phyloP scores from a whole-genome alignment of 1,140 invertebrate species.

The Drosophila parvula region DNA sequence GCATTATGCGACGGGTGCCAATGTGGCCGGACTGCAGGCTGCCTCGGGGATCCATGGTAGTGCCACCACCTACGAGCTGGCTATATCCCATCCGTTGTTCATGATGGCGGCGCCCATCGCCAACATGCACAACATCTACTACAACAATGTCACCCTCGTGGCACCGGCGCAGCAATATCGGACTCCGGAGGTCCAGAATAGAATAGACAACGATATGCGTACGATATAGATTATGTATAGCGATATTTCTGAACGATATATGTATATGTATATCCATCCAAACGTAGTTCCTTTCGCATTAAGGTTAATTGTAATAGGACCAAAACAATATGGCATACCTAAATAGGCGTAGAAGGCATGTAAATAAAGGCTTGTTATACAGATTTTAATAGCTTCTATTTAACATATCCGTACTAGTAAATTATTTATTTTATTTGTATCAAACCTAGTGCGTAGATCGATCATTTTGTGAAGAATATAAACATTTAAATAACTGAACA shows the following conservation, averaged over 20 bases:
- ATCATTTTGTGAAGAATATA: conserved; percentile 51
- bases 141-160: conserved; percentile 66
- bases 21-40: conserved; percentile 60
- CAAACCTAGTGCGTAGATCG: conserved; percentile 33
- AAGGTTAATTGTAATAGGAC: conserved; percentile 61
- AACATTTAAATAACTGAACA: conserved; percentile 39
- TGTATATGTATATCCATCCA: conserved; percentile 54
- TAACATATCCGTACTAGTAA: conserved; percentile 46
- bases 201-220: conserved; percentile 75
- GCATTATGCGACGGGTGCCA: conserved; percentile 68
- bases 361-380: conserved; percentile 49
- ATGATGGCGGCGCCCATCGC: conserved; percentile 73
- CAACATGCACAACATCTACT: conserved; percentile 66
- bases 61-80: conserved; percentile 63
- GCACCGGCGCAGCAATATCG: conserved; percentile 67
- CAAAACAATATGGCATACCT: conserved; percentile 44
- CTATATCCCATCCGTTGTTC: conserved; percentile 69
- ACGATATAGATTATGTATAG: conserved; percentile 59
- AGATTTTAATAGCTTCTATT: conserved; percentile 42
- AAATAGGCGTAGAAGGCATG: conserved; percentile 52
- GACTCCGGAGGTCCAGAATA: conserved; percentile 66
- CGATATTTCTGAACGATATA: conserved; percentile 31
- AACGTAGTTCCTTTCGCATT: conserved; percentile 71
- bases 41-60: conserved; percentile 45
- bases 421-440: conserved; percentile 60